These are phyloP conservation scores for Agapostemon virescens DNA, from an alignment of 2,888 invertebrate species.

Conservation along the genomic window DNA sequence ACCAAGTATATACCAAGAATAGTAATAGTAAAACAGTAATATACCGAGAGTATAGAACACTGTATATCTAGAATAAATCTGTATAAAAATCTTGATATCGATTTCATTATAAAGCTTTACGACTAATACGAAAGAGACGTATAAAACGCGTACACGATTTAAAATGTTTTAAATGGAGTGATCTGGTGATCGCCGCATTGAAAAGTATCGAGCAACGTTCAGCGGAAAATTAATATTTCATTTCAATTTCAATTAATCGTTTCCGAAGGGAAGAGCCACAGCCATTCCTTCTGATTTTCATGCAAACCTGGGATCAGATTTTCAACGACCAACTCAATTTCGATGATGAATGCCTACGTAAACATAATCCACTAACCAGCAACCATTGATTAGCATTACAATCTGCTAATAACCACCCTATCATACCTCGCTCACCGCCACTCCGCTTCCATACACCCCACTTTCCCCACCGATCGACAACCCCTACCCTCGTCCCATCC, in stretches of 20 bases:
- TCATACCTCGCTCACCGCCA: conserved; percentile 38
- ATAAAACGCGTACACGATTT: neutral
- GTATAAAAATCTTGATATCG: neutral
- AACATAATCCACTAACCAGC: conserved; percentile 75
- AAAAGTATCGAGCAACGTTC: conserved; percentile 18
- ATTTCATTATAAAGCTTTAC: neutral
- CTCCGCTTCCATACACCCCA: conserved; percentile 3
- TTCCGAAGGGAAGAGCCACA: neutral
- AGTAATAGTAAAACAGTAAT: too few relatives aligned
- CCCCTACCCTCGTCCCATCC: neutral
- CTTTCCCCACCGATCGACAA: conserved; percentile 12
- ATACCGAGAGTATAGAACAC: too few relatives aligned
- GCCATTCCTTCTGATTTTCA: conserved; percentile 29
- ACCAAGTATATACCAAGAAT: too few relatives aligned
- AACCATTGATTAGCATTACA: conserved; percentile 78
- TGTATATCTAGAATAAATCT: too few relatives aligned
- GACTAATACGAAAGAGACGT: neutral
- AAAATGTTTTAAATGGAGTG: conserved; percentile 5
- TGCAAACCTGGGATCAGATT: conserved; percentile 60
- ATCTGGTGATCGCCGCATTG: neutral
- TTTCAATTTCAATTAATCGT: conserved; percentile 19
- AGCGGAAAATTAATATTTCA: conserved; percentile 15
- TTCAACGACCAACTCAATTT: conserved; percentile 74
- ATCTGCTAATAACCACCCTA: conserved; percentile 73
- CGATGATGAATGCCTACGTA: conserved; percentile 75